These are phyloP conservation scores for Cherax destructor DNA, from an alignment of 1,140 invertebrate species.

Conservation along the genomic window DNA sequence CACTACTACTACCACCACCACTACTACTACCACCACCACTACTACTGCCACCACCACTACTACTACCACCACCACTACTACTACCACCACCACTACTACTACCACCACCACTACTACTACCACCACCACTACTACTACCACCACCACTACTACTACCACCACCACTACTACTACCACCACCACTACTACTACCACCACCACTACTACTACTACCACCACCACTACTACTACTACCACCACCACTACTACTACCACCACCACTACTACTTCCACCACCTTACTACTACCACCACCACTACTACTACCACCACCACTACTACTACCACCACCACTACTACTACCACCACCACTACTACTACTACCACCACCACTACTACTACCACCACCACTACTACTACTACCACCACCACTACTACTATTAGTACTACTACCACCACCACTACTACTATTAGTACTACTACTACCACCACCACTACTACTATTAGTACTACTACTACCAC, in stretches of 20 bases:
- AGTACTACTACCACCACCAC: too few species aligned
- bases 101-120: neutral
- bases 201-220: neutral
- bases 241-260: slow-evolving; percentile 5
- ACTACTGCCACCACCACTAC: too few species aligned
- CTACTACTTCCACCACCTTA: neutral
- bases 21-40: too few species aligned
- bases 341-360: neutral
- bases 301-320: slow-evolving; percentile 1
- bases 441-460: too few species aligned
- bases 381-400: too few species aligned
- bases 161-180: neutral
- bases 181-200: neutral
- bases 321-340: slow-evolving; percentile 12
- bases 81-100: neutral
- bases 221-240: too few species aligned
- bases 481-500: too few species aligned
- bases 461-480: too few species aligned
- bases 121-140: neutral
- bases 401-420: too few species aligned
- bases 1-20: too few species aligned
- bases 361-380: too few species aligned
- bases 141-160: neutral
- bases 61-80: neutral
- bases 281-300: slow-evolving; percentile 1